Evolutionary conservation across 2,113 vertebrate species (phyloP).

Genomic region (Dromaius novaehollandiae): DNA sequence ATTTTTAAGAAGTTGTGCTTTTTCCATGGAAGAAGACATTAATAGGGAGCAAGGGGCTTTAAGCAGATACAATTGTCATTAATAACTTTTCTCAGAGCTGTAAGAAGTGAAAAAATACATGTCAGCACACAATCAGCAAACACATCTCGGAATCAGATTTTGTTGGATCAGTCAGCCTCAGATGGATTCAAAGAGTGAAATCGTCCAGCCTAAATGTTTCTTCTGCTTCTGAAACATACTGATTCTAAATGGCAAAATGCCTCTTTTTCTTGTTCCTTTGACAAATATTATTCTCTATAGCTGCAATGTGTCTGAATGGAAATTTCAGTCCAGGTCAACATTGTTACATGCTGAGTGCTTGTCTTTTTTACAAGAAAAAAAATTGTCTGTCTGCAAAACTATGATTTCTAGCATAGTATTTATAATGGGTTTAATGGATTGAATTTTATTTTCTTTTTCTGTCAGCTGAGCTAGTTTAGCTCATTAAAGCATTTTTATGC

Average conservation of each 20-base stretch:
- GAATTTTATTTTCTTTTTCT: not conserved
- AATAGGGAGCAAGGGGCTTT: not conserved
- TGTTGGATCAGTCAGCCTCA: not conserved
- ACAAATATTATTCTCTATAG: not conserved
- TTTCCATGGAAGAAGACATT: not conserved
- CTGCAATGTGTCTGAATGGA: not conserved
- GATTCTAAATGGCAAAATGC: not conserved
- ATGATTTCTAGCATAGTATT: not conserved
- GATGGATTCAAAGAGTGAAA: not conserved
- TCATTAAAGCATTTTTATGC: not conserved
- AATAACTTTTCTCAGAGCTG: not conserved
- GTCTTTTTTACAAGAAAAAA: not conserved
- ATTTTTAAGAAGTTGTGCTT: not conserved
- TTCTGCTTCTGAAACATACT: not conserved
- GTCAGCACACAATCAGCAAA: not conserved
- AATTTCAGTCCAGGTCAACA: not conserved
- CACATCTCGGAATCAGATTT: not conserved
- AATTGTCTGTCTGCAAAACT: not conserved
- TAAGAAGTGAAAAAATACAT: not conserved
- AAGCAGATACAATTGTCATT: not conserved
- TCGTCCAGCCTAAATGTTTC: not conserved
- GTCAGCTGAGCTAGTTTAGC: not conserved
- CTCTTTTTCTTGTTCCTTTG: not conserved
- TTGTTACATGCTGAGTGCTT: not conserved
- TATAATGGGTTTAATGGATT: not conserved